These are phyloP conservation scores for Phallusia fumigata DNA, from an alignment of 23 tunicate species.

Conservation along the genomic window DNA sequence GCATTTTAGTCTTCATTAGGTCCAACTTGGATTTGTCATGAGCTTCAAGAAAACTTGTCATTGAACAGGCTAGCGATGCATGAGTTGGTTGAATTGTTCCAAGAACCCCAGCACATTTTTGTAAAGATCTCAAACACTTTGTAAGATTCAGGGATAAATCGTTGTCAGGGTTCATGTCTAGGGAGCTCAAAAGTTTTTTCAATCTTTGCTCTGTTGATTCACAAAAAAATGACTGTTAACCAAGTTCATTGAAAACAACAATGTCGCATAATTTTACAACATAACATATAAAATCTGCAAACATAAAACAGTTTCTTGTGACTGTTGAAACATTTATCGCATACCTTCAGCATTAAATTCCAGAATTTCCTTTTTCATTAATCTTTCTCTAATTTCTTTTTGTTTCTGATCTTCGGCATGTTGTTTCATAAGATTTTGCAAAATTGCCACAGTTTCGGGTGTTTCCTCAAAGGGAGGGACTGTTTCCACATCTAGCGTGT, in stretches of 20 bases:
- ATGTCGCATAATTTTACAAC: no score
- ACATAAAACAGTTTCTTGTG: no score
- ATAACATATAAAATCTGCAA: no score
- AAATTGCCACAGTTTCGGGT: slow-evolving; percentile 16
- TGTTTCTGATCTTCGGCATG: not conserved
- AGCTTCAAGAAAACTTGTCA: slow-evolving; percentile 5
- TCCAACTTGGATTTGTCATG: not conserved
- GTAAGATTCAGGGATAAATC: slow-evolving; percentile 27
- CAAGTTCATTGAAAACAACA: no score
- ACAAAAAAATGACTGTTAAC: not conserved
- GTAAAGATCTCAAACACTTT: slow-evolving; percentile 10
- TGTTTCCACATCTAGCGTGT: slow-evolving; percentile 13
- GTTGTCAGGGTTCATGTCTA: slow-evolving; percentile 19
- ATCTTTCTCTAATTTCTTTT: not conserved
- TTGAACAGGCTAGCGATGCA: not conserved
- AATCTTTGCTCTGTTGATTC: slow-evolving; percentile 27
- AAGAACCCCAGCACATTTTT: slow-evolving; percentile 9
- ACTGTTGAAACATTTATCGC: not conserved
- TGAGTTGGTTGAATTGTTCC: not conserved
- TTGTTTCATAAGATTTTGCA: not conserved
- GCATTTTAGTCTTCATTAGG: slow-evolving; percentile 5
- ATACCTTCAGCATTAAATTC: slow-evolving; percentile 28
- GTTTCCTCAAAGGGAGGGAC: slow-evolving; percentile 21
- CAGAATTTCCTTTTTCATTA: slow-evolving; percentile 19
- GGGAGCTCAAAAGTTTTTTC: not conserved